Evolutionary conservation across 2,113 vertebrate species (phyloP), one percentile per base, ranked within the genome.

Genomic region (Dryoscopus gambensis): DNA sequence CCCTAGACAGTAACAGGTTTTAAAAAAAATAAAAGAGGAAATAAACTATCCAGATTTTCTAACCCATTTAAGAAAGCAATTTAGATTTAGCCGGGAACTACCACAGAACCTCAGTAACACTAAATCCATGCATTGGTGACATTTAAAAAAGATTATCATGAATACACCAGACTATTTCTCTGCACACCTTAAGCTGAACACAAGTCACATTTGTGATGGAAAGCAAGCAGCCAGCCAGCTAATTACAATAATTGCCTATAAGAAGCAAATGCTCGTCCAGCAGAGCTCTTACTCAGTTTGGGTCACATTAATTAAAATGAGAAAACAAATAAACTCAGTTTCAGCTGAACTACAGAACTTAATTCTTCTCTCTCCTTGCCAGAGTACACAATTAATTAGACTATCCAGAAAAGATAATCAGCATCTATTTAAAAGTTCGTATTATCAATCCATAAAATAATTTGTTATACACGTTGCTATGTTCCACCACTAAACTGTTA

Each of bases 281-380:
- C 46, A 85, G 57, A 83, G 81, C 60, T 92, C 77, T 75, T 44
- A 30, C 15, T 81, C 39, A 78, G 93, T 49, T 73, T 94, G 50
- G 75, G 63, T 76, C 74, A 87, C 30, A 35, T 95, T 95, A 95
- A 96, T 92, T 96, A 85, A 82, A 95, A 67, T 59, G 67, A 91
- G 81, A 96, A 96, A 91, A 94, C 79, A 95, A 96, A 94, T 62
- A 93, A 93, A 91, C 52, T 60, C 73, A 50, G 74, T 82, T 88
- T 78, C 28, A 2, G 53, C 69, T 77, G 50, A 91, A 73, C 50
- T 87, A 65, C 46, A 93, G 74, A 65, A 85, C 65, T 71, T 77
- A 49, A 46, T 6, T 91, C 74, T 89, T 80, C 50, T 93, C 39
- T 69, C 74, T 69, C 24, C 31, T 63, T 85, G 55, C 49, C 67